phyloP scores from a whole-genome alignment of 2,888 invertebrate genomes.

The Ferdinandea cuprea region DNA sequence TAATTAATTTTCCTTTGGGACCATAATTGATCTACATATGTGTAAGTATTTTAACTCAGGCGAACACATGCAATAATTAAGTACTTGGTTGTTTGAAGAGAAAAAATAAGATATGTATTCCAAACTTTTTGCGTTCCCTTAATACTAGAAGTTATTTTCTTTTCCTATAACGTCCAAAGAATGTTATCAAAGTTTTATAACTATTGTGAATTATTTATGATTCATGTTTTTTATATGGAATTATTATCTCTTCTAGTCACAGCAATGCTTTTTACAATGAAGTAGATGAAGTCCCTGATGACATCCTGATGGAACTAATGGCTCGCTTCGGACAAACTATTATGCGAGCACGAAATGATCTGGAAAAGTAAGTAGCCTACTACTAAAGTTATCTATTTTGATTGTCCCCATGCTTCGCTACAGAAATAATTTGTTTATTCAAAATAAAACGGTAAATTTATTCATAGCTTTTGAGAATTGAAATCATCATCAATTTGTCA shows the following conservation, averaged over 20 bases:
- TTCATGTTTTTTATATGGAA: no score
- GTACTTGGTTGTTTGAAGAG: no score
- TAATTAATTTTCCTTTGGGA: no score
- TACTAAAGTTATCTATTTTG: no score
- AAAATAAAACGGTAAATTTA: no score
- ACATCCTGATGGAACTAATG: slow-evolving; percentile 89
- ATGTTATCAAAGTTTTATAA: slow-evolving; percentile 32
- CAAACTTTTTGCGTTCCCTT: slow-evolving; percentile 24
- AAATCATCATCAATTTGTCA: no score
- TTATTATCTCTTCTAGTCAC: slow-evolving; percentile 76
- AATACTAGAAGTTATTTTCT: slow-evolving; percentile 9
- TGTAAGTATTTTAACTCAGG: no score
- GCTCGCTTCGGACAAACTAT: slow-evolving; percentile 90
- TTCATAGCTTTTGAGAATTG: no score
- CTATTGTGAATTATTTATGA: slow-evolving; percentile 44
- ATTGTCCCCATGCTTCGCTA: no score
- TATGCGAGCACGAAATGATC: slow-evolving; percentile 90
- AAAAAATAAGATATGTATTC: no score
- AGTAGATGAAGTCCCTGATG: slow-evolving; percentile 90
- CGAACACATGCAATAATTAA: no score
- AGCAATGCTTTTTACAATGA: slow-evolving; percentile 84
- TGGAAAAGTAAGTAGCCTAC: slow-evolving; percentile 92
- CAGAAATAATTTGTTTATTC: not conserved
- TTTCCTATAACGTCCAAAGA: not conserved
- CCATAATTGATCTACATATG: no score